phyloP scores from a whole-genome alignment of 2,113 vertebrate species.

The Perccottus glenii region DNA sequence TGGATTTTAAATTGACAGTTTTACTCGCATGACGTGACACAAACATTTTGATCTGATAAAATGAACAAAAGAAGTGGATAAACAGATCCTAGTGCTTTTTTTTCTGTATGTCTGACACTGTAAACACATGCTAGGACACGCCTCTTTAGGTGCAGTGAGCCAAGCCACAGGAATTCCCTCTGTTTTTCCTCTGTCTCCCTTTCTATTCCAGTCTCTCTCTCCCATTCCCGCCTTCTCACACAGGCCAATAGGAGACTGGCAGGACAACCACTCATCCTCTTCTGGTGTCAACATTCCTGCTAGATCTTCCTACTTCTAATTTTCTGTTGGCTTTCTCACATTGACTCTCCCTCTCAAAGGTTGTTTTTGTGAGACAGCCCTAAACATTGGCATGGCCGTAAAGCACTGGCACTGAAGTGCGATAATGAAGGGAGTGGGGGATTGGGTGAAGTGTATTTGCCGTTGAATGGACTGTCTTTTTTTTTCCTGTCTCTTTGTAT shows the following conservation, averaged over 20 bases:
- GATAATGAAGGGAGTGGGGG: slow-evolving; percentile 39
- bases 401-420: slow-evolving; percentile 45
- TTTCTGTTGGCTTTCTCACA: slow-evolving; percentile 24
- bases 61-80: slow-evolving; percentile 42
- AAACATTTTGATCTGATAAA: slow-evolving; percentile 29
- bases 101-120: slow-evolving; percentile 73
- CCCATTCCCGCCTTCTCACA: slow-evolving; percentile 74
- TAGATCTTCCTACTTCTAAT: slow-evolving; percentile 18
- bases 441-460: slow-evolving; percentile 55
- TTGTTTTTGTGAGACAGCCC: slow-evolving; percentile 24
- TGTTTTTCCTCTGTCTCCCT: slow-evolving; percentile 61
- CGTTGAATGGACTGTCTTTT: slow-evolving; percentile 37
- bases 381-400: slow-evolving; percentile 26
- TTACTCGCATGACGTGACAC: slow-evolving; percentile 42
- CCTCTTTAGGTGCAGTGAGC: slow-evolving; percentile 68
- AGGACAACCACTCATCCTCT: slow-evolving; percentile 53
- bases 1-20: slow-evolving; percentile 22
- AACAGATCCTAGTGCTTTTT: slow-evolving; percentile 57
- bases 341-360: slow-evolving; percentile 7
- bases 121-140: slow-evolving; percentile 74
- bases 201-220: slow-evolving; percentile 69
- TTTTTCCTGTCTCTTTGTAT: slow-evolving; percentile 8
- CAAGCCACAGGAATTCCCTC: slow-evolving; percentile 82
- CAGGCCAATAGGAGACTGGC: slow-evolving; percentile 66
- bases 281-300: slow-evolving; percentile 56